phyloP scores from a whole-genome alignment of 2,113 vertebrate species.

The Ageneiosus marmoratus region DNA sequence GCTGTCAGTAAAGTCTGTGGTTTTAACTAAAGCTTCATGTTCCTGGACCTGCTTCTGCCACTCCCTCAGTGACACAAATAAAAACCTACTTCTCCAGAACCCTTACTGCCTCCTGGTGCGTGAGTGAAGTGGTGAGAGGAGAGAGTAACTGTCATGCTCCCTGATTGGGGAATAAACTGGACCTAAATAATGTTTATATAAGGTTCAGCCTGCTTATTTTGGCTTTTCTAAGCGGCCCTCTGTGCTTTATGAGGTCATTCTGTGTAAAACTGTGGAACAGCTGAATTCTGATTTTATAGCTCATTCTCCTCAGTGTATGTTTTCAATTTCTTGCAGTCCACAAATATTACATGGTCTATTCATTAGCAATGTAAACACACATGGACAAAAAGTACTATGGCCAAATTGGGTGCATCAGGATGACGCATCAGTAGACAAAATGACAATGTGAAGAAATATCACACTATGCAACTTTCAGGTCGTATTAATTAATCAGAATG shows the following conservation, averaged over 20 bases:
- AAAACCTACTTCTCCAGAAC: neutral
- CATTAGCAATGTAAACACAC: constrained; percentile 34
- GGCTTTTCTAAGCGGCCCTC: constrained; percentile 58
- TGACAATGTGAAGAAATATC: neutral
- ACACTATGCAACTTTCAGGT: neutral
- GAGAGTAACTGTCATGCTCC: constrained; percentile 23
- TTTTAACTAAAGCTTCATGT: too few relatives aligned
- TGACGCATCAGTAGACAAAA: neutral
- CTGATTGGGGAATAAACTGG: constrained; percentile 53
- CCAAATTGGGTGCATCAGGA: neutral
- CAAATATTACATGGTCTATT: constrained; percentile 47
- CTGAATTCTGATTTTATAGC: constrained; percentile 33
- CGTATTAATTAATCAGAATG: neutral
- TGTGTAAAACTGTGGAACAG: constrained; percentile 55
- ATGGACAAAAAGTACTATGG: neutral
- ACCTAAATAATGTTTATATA: constrained; percentile 64
- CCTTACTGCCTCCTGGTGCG: neutral
- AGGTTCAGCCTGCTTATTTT: constrained; percentile 62
- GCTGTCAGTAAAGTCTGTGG: too few relatives aligned
- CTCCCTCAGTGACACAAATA: neutral
- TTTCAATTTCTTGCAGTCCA: constrained; percentile 22
- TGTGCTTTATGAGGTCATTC: constrained; percentile 64
- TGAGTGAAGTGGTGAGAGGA: constrained; percentile 27
- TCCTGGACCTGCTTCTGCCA: too few relatives aligned
- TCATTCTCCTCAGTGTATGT: constrained; percentile 38